Conservation (phyloP, 2,113 vertebrate genomes). For the Lagopus muta region DNA sequence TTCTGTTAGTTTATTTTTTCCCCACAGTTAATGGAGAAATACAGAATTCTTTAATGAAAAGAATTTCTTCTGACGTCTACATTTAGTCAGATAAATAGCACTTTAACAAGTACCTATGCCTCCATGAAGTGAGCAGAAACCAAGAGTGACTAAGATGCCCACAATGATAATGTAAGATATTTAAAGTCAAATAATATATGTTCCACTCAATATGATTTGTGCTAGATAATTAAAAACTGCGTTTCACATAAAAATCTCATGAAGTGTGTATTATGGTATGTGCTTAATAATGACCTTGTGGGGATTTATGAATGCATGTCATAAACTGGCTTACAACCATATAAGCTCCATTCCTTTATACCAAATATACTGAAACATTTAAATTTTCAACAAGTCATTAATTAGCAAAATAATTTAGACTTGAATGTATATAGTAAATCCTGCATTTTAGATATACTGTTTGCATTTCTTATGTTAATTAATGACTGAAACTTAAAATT, state of each 20-base stretch:
- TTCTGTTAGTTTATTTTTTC: no score
- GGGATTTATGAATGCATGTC: background rate
- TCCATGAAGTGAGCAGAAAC: background rate
- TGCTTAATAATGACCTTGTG: background rate
- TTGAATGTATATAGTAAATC: background rate
- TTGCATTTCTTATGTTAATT: background rate
- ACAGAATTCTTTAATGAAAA: background rate
- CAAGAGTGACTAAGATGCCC: fast-evolving
- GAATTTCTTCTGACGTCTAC: background rate
- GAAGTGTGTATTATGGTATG: background rate
- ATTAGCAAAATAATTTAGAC: background rate
- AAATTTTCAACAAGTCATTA: background rate
- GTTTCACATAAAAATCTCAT: background rate
- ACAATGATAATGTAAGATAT: background rate
- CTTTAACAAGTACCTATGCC: background rate
- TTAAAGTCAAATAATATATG: background rate
- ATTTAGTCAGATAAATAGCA: background rate
- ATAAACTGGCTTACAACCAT: background rate
- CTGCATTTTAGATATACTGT: background rate
- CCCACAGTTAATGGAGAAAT: background rate
- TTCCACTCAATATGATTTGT: background rate
- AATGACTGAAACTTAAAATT: background rate
- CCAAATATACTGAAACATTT: background rate
- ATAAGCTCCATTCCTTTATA: background rate
- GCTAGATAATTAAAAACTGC: background rate